These are phyloP conservation scores for Pao palembangensis DNA, from an alignment of 2,113 vertebrate species.

Conservation along the genomic window DNA sequence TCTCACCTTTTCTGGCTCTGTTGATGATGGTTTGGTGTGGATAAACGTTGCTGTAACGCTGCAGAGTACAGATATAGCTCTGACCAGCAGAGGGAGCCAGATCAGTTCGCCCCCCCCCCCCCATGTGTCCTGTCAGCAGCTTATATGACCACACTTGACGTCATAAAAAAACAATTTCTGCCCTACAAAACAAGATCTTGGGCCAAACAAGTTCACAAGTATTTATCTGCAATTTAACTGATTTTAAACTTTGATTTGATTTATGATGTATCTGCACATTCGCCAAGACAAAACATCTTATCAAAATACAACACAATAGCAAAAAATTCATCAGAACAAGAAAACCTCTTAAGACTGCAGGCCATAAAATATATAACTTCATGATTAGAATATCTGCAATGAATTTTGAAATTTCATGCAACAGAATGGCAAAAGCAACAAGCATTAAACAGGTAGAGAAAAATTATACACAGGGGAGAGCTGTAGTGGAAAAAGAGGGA, in stretches of 20 bases:
- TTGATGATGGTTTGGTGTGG: not conserved
- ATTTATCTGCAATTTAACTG: too few species aligned
- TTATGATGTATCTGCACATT: too few species aligned
- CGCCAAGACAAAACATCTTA: too few species aligned
- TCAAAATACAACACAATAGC: not conserved
- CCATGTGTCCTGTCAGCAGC: not conserved
- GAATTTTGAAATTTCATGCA: too few species aligned
- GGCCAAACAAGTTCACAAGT: too few species aligned
- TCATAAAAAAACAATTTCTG: not conserved
- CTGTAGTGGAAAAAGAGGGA: not conserved
- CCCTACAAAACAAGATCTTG: too few species aligned
- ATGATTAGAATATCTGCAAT: too few species aligned
- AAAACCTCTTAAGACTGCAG: slow-evolving; percentile 11
- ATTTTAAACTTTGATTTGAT: too few species aligned
- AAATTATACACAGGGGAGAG: not conserved
- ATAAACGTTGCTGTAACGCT: not conserved
- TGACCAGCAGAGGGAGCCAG: slow-evolving; percentile 58
- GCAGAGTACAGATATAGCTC: slow-evolving; percentile 16
- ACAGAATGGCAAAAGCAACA: not conserved
- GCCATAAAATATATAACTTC: slow-evolving; percentile 3
- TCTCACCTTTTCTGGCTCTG: slow-evolving; percentile 12
- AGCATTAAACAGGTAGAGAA: not conserved
- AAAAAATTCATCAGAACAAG: slow-evolving; percentile 7
- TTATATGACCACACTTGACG: too few species aligned
- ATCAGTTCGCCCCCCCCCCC: not conserved